Base-by-base conservation (phyloP, 1,140 invertebrate genomes). In the Vanessa atalanta region DNA sequence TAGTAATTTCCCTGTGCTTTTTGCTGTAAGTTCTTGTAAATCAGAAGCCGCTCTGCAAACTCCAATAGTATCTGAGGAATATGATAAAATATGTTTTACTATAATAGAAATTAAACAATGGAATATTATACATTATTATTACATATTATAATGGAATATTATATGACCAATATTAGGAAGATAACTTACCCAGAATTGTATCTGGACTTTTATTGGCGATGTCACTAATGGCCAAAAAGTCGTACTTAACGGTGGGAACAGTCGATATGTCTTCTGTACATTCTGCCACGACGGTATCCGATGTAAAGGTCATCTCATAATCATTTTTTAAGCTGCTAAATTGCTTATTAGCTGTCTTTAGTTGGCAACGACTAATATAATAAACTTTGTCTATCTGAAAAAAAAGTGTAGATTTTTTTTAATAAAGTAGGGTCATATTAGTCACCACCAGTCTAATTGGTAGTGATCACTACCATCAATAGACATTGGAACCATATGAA, bases 341-440 rank as follows among this genome's bases (percentile, higher is more conserved):
- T 83, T 97, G 95, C 88, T 98, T 99, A 88, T 99, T 99, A 0
- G 98, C 98, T 16, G 96, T 94, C 90, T 99, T 99, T 11, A 99
- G 86, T 23, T 93, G 87, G 69, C 96, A 97, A 77, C 95, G 95
- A 31, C 95, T 96, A 48, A 99, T 95, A 81, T 96, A 99, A 89
- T 98, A 99, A 6, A 99, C 95, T 93, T 98, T 96, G 78, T 96
- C 95, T 8, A 96, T 88, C 96, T 97, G 78, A 74, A 94, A 93
- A 51, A 75, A 8, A 13, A 51, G 16, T 43, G n/a, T 16, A 37
- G 43, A 67, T 53, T 51, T 15, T 51, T 51, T 48, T 12, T 1
- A 48, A 9, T 48, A 48, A 48, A 15, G 26, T 2, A 4, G 6
- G 6, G 26, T 20, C 3, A 31, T 31, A 31, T 31, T 31, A 31